A percentile compares a stretch with the other conserved stretches of the same genome.
Evolutionary conservation across 2,113 vertebrate genomes (phyloP).

Genomic region (Pterophyllum scalare): DNA sequence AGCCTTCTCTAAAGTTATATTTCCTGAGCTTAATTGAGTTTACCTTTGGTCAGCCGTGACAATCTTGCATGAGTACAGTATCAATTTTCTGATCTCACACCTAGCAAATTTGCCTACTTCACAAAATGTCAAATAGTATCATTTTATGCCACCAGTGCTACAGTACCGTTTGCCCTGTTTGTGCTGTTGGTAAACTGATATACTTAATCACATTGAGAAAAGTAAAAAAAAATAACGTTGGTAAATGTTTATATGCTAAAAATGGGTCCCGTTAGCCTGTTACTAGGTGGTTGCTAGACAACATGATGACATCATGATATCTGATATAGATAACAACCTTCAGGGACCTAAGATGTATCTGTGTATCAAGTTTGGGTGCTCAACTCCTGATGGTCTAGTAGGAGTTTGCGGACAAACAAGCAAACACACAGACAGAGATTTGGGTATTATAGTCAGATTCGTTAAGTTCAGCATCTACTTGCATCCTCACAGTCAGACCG

Average conservation of each 20-base stretch:
- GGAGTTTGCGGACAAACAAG: not conserved
- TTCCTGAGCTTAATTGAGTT: not conserved
- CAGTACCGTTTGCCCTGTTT: not conserved
- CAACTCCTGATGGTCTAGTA: not conserved
- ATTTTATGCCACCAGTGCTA: not conserved
- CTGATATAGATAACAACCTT: not conserved
- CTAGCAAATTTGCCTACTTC: not conserved
- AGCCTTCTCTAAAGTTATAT: not conserved
- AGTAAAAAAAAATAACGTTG: not conserved
- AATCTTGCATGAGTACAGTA: not conserved
- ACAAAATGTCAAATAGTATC: not conserved
- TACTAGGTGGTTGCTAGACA: not conserved
- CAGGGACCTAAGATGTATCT: not conserved
- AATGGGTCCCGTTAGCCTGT: not conserved
- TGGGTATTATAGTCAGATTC: not conserved
- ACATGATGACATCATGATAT: not conserved
- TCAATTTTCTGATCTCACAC: not conserved
- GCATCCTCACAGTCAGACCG: too few species aligned
- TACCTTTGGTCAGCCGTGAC: not conserved
- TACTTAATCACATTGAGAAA: not conserved
- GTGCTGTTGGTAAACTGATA: not conserved
- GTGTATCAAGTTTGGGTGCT: not conserved
- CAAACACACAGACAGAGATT: not conserved
- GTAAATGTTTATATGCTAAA: not conserved
- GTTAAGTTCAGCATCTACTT: too few species aligned